A percentile compares a stretch with the other conserved stretches of the same genome.
phyloP scores from a whole-genome alignment of 2,797 vertebrate species.

The Megalops cyprinoides region DNA sequence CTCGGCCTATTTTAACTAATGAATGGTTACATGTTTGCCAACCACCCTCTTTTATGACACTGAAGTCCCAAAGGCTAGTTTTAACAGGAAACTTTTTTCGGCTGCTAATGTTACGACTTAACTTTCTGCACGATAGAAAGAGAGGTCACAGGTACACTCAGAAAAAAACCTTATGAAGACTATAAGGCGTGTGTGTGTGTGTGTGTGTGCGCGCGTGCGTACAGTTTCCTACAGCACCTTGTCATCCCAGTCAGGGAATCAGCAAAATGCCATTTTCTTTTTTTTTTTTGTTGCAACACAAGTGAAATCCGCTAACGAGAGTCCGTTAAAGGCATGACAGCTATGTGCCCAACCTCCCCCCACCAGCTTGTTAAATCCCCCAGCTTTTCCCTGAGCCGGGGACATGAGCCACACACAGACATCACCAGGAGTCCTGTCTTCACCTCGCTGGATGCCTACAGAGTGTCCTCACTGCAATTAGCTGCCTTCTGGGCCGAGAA shows the following conservation, averaged over 20 bases:
- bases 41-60: too few species aligned
- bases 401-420: constrained; percentile 53
- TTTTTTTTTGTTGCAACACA: constrained; percentile 62
- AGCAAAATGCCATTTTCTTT: constrained; percentile 34
- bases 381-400: constrained; percentile 29
- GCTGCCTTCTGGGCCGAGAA: constrained; percentile 19
- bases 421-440: constrained; percentile 41
- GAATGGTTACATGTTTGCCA: too few species aligned
- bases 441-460: constrained; percentile 47
- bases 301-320: constrained; percentile 51
- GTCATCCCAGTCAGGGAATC: constrained; percentile 56
- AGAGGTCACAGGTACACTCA: too few species aligned
- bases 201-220: too few species aligned
- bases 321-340: constrained; percentile 62
- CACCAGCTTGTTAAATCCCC: background rate
- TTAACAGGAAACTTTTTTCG: too few species aligned
- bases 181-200: too few species aligned
- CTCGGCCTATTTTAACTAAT: too few species aligned
- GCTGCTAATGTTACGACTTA: too few species aligned
- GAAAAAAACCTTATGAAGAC: too few species aligned
- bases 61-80: too few species aligned
- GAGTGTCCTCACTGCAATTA: constrained; percentile 43
- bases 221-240: constrained; percentile 46
- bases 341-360: constrained; percentile 37
- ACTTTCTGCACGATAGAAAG: too few species aligned